Evolutionary conservation across 2,888 invertebrate species (phyloP), one percentile per base, ranked within the genome.

Genomic region (Kuschelorhynchus macadamiae): DNA sequence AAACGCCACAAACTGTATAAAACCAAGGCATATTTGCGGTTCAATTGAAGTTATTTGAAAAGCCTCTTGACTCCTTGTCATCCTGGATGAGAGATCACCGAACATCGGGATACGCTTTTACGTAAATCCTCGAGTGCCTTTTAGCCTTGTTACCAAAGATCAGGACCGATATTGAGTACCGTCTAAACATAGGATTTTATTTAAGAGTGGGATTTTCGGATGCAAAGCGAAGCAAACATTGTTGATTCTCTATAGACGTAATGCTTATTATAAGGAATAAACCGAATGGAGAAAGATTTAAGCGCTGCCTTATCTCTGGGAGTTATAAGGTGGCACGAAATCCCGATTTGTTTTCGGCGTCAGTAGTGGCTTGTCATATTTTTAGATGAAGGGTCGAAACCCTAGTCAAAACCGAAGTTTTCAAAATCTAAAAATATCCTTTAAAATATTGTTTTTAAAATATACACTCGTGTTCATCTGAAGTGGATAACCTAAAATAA

Each of bases 11-110:
- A 70, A 72, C 57, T 71, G 71, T 73, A 66, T 60, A 66, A 57
- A 53, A 55, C 46, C 18, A 50, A 41, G 20, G 25, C 53, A 61
- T 79, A 77, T 81, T 81, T 81, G 80, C 81, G 79, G 78, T 81
- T 80, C 80, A 79, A 81, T 80, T 80, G 81, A 79, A 81, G 80
- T 80, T 78, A 79, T 78, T 81, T 77, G 77, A 80, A 81, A 82
- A 79, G 79, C 78, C 70, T 70, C 70, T 70, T 30, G 52, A 67
- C 57, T 67, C 57, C 57, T 80, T 81, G 80, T 79, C 81, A 80
- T 78, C 78, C 77, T 75, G 76, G 75, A 76, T 75, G 76, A 73
- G 67, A 59, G 69, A 63, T 59, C 62, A 66, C 70, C 55, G 71
- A 67, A 57, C 69, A 53, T 56, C 67, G 67, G 56, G 59, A 63